A percentile compares a stretch with the other conserved stretches of the same genome.
Conservation (phyloP, 2,113 vertebrate species). For the Cynoglossus semilaevis region DNA sequence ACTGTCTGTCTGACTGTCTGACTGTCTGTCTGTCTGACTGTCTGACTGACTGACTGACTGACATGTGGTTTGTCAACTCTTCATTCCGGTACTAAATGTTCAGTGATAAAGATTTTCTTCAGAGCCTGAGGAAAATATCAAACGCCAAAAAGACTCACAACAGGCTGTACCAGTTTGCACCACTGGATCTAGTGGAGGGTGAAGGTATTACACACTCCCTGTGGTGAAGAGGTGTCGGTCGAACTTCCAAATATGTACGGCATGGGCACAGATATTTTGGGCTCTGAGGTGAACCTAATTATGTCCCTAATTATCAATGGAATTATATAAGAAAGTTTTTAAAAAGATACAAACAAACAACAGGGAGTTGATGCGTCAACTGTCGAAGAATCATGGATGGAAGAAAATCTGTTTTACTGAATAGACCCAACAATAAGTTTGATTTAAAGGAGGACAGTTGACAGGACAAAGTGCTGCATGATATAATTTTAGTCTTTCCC, state of each 20-base stretch:
- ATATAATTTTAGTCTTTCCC: too few relatives aligned
- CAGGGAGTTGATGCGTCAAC: too few relatives aligned
- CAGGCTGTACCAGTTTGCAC: background rate
- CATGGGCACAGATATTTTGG: too few relatives aligned
- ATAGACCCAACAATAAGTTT: too few relatives aligned
- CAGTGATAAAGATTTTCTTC: background rate
- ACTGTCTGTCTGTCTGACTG: background rate
- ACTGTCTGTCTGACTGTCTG: background rate
- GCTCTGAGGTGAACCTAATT: too few relatives aligned
- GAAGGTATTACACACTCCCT: conserved; percentile 7
- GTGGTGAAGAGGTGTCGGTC: conserved; percentile 11
- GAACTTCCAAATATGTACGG: conserved; percentile 26
- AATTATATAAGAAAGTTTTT: too few relatives aligned
- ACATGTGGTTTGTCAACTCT: conserved; percentile 13
- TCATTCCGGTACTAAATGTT: conserved; percentile 6
- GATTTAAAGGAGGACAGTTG: too few relatives aligned
- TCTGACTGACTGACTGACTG: background rate
- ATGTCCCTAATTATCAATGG: too few relatives aligned
- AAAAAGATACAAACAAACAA: too few relatives aligned
- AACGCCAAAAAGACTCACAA: background rate
- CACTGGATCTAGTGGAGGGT: background rate
- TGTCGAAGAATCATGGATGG: too few relatives aligned
- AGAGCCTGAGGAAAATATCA: background rate
- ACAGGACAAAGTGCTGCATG: too few relatives aligned
- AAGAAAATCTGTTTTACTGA: too few relatives aligned